A percentile compares a stretch with the other conserved stretches of the same genome.
Conservation (phyloP, 2,113 vertebrate species). For the Dinomys branickii region DNA sequence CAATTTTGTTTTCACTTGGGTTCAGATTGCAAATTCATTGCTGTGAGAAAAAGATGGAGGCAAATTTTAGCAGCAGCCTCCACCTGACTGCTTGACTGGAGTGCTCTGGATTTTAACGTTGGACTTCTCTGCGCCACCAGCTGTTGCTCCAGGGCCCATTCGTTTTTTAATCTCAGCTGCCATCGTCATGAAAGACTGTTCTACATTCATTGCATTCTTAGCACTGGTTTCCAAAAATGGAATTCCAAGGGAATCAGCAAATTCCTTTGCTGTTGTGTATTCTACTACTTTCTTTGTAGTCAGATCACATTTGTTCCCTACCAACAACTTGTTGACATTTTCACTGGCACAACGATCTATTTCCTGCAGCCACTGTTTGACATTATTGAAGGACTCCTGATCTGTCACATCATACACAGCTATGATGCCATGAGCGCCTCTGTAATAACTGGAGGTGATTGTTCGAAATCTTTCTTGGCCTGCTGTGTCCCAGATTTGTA, state of each 20-base stretch:
- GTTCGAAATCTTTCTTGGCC: conserved; percentile 98
- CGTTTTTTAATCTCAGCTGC: conserved; percentile 99
- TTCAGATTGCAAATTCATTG: conserved; percentile 92
- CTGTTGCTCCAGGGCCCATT: conserved; percentile 96
- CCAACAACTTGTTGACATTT: conserved; percentile 99
- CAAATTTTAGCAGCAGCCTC: conserved; percentile 95
- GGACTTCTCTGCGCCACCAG: conserved; percentile 94
- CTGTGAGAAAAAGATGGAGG: conserved; percentile 88
- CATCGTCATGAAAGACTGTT: conserved; percentile 99
- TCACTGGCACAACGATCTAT: conserved; percentile 99
- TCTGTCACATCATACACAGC: conserved; percentile 99
- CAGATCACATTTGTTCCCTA: conserved; percentile 98
- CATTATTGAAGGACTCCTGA: conserved; percentile 99
- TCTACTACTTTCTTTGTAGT: conserved; percentile 99
- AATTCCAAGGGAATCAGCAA: conserved; percentile 97
- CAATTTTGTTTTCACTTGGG: conserved; percentile 91
- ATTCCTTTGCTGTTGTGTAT: conserved; percentile 98
- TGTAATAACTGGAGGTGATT: conserved; percentile 99
- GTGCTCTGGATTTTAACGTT: conserved; percentile 99
- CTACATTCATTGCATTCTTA: conserved; percentile 98
- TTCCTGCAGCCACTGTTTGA: conserved; percentile 99
- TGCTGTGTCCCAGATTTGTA: conserved; percentile 99
- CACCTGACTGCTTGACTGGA: conserved; percentile 96
- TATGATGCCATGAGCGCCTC: conserved; percentile 98
- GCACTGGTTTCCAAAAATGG: conserved; percentile 99